phyloP scores from a whole-genome alignment of 2,797 vertebrate genomes.

The Pseudochirops corinnae region DNA sequence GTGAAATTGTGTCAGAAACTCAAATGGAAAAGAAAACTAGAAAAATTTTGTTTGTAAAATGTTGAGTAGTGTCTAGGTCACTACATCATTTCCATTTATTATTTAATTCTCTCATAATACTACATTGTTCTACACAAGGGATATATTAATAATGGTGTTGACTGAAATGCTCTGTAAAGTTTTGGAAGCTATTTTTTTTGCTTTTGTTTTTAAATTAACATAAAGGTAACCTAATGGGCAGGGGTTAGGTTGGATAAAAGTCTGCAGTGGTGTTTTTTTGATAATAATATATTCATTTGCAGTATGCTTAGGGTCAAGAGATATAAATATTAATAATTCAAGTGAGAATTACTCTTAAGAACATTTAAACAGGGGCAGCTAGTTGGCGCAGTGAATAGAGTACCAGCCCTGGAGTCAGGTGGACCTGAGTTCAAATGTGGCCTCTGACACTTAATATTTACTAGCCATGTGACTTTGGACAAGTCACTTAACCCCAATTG shows the following conservation, averaged over 20 bases:
- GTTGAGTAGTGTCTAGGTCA: conserved; percentile 18
- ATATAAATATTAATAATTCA: conserved; percentile 40
- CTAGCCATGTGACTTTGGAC: no score
- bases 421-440: no score
- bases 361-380: conserved; percentile 16
- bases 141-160: not conserved
- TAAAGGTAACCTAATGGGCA: not conserved
- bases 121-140: not conserved
- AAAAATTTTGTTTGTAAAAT: conserved; percentile 54
- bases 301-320: conserved; percentile 1
- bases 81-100: conserved; percentile 66
- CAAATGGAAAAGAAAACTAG: conserved; percentile 49
- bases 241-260: not conserved
- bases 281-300: not conserved
- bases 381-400: no score
- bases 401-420: no score
- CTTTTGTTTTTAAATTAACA: not conserved
- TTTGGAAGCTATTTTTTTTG: not conserved
- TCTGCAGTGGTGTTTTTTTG: not conserved
- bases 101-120: conserved; percentile 40
- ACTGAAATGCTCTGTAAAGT: conserved; percentile 4
- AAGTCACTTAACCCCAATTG: no score
- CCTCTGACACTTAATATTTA: no score
- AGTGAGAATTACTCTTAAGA: conserved; percentile 35
- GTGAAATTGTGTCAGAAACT: conserved; percentile 43